Evolutionary conservation across 2,888 invertebrate species (phyloP).

Genomic region (Campoletis raptor): DNA sequence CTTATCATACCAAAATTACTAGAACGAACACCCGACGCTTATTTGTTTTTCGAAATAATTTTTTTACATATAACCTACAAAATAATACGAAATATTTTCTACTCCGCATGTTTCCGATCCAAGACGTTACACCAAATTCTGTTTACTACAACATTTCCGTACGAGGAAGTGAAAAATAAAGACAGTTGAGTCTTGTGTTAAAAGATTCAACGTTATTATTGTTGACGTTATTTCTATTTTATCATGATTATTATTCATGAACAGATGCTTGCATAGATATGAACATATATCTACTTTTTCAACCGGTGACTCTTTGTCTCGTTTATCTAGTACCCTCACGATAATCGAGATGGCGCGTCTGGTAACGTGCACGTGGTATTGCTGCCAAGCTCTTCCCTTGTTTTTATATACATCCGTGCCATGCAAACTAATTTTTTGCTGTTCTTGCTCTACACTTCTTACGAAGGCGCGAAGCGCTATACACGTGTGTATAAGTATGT

Average conservation of each 20-base stretch:
- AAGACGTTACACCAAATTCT: neutral
- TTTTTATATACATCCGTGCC: slow-evolving; percentile 16
- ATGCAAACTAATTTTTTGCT: slow-evolving; percentile 62
- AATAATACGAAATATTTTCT: neutral
- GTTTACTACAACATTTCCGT: neutral
- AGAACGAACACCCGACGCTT: neutral
- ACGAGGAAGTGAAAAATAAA: neutral
- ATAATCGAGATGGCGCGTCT: slow-evolving; percentile 43
- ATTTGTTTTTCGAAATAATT: neutral
- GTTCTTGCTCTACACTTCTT: slow-evolving; percentile 56
- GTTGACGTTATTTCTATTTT: no score
- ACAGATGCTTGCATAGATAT: neutral
- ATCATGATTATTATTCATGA: neutral
- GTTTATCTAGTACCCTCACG: slow-evolving; percentile 21
- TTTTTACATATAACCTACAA: neutral
- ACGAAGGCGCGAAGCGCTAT: slow-evolving; percentile 34
- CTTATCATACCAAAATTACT: neutral
- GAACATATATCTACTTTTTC: neutral
- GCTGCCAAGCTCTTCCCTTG: slow-evolving; percentile 53
- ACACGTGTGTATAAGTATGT: neutral
- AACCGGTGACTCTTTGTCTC: slow-evolving; percentile 3
- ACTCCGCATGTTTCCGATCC: neutral
- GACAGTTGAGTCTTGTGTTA: neutral
- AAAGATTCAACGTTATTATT: neutral
- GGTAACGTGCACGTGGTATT: slow-evolving; percentile 31